Conservation (phyloP, 2,888 invertebrate species). For the Nomada ruficornis region DNA sequence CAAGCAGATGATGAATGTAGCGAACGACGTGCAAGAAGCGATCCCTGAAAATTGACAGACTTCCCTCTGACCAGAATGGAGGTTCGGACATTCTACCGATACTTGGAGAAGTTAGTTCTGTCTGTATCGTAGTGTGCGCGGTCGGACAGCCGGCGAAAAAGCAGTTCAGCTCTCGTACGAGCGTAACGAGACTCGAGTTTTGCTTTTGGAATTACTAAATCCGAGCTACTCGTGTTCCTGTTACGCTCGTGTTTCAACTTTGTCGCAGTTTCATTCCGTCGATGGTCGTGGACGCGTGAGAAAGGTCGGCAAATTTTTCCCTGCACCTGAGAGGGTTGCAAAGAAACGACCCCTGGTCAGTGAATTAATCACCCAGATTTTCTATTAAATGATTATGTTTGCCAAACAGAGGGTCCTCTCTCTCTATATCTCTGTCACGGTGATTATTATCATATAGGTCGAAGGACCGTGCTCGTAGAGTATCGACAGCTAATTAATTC, state of each 20-base stretch:
- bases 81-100: not conserved
- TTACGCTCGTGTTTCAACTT: not conserved
- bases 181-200: conserved; percentile 1
- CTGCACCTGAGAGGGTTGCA: not conserved
- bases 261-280: conserved; percentile 4
- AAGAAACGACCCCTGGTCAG: not conserved
- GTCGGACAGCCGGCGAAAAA: conserved; percentile 2
- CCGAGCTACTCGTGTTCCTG: not conserved
- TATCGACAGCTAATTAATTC: conserved; percentile 55
- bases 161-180: not conserved
- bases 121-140: not conserved
- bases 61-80: not conserved
- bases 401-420: not conserved
- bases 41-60: conserved; percentile 9
- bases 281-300: not conserved
- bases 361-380: conserved; percentile 15
- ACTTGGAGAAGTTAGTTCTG: not conserved
- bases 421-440: conserved; percentile 10
- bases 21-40: not conserved
- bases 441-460: conserved; percentile 39
- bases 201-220: conserved; percentile 17
- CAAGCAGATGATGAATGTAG: conserved; percentile 12
- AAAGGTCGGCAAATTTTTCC: not conserved
- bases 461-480: conserved; percentile 22
- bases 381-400: conserved; percentile 18